Conservation (phyloP, 2,888 invertebrate genomes). For the Periphyllus acericola region DNA sequence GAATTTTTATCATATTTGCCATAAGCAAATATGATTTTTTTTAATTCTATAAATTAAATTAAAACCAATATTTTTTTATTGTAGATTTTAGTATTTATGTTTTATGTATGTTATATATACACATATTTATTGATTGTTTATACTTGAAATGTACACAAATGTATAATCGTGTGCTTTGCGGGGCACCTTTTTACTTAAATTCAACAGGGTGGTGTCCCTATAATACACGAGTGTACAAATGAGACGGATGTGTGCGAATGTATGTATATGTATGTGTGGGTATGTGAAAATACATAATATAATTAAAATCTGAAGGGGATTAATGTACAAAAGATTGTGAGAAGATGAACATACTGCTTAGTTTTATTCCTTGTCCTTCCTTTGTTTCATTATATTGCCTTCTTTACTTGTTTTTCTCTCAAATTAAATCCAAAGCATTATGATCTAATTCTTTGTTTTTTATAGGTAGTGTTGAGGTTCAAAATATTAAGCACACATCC, state of each 20-base stretch:
- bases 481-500: constrained; percentile 57
- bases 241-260: constrained; percentile 60
- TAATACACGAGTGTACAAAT: constrained; percentile 60
- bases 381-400: not conserved
- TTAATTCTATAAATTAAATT: constrained; percentile 39
- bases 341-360: constrained; percentile 30
- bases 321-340: not conserved
- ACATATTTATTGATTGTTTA: constrained; percentile 49
- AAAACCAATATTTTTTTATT: constrained; percentile 36
- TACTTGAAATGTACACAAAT: constrained; percentile 59
- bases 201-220: constrained; percentile 60
- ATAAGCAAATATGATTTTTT: constrained; percentile 60
- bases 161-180: constrained; percentile 61
- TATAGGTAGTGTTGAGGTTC: constrained; percentile 6
- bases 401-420: not conserved
- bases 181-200: constrained; percentile 49
- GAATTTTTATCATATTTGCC: constrained; percentile 59
- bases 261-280: constrained; percentile 24
- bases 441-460: constrained; percentile 15
- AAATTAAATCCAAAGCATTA: constrained; percentile 34
- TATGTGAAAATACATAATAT: constrained; percentile 11
- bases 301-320: constrained; percentile 6
- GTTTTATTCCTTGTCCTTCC: constrained; percentile 18
- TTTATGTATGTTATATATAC: constrained; percentile 33
- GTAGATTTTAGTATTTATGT: constrained; percentile 49